These are phyloP conservation scores for Oreocharis arfaki DNA, from an alignment of 2,113 vertebrate species.

Conservation along the genomic window DNA sequence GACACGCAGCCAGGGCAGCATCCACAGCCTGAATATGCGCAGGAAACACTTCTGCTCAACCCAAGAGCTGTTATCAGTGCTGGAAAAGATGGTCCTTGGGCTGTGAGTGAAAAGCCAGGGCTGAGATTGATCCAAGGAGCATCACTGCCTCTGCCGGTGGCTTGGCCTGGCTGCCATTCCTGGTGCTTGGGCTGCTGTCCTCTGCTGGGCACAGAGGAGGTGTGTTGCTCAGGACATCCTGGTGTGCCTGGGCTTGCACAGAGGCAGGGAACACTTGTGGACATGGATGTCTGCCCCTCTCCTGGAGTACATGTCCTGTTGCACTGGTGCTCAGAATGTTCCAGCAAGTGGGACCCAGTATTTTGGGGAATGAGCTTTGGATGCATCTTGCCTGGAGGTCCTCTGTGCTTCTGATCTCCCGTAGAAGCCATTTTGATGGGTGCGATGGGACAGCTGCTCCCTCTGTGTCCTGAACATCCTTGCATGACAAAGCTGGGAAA, in stretches of 20 bases:
- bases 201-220: not conserved
- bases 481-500: not conserved
- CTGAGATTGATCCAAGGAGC: not conserved
- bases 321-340: not conserved
- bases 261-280: not conserved
- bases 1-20: fast-evolving
- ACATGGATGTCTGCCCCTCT: not conserved
- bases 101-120: not conserved
- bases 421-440: not conserved
- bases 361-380: not conserved
- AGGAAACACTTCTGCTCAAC: not conserved
- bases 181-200: not conserved
- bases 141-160: not conserved
- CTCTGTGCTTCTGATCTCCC: not conserved
- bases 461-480: not conserved
- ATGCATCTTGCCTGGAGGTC: not conserved
- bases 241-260: not conserved
- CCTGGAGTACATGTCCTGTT: not conserved
- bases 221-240: not conserved
- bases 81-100: not conserved
- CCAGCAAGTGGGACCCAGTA: not conserved
- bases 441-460: not conserved
- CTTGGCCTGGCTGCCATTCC: not conserved
- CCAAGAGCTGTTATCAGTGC: not conserved
- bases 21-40: not conserved